Percentiles rank a stretch among this genome's conserved stretches.
phyloP scores from a whole-genome alignment of 1,140 invertebrate genomes.

The Drosophila ambigua region DNA sequence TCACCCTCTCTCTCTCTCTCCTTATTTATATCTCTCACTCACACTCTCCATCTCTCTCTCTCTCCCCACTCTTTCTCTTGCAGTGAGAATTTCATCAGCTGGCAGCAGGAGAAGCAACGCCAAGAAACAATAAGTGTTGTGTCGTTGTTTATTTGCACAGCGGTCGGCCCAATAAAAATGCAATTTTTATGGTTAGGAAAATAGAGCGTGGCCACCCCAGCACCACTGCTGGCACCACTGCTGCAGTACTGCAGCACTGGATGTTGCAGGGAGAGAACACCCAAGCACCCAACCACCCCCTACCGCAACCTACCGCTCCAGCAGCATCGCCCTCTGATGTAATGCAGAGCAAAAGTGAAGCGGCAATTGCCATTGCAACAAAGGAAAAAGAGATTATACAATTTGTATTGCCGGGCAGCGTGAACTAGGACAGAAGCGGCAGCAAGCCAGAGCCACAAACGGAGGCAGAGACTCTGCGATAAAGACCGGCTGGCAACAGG shows the following conservation, averaged over 20 bases:
- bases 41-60: slow-evolving; percentile 5
- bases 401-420: slow-evolving; percentile 53
- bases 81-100: slow-evolving; percentile 52
- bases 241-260: slow-evolving; percentile 19
- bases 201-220: slow-evolving; percentile 60
- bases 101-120: slow-evolving; percentile 1
- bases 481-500: slow-evolving; percentile 71
- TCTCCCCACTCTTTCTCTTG: slow-evolving; percentile 6
- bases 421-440: slow-evolving; percentile 67
- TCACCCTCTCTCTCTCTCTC: not conserved
- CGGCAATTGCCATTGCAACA: slow-evolving; percentile 44
- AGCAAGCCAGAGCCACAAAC: slow-evolving; percentile 23
- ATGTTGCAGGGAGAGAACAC: slow-evolving; percentile 65
- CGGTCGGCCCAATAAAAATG: slow-evolving; percentile 61
- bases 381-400: slow-evolving; percentile 67
- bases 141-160: slow-evolving; percentile 50
- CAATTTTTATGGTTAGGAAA: slow-evolving; percentile 71
- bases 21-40: slow-evolving; percentile 5
- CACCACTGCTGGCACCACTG: slow-evolving; percentile 7
- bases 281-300: not conserved
- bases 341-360: slow-evolving; percentile 74
- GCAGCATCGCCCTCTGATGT: slow-evolving; percentile 56
- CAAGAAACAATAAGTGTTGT: not conserved
- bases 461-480: slow-evolving; percentile 39
- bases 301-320: slow-evolving; percentile 11